Conservation (phyloP, 2,888 invertebrate genomes). For the Hecatera dysodea region DNA sequence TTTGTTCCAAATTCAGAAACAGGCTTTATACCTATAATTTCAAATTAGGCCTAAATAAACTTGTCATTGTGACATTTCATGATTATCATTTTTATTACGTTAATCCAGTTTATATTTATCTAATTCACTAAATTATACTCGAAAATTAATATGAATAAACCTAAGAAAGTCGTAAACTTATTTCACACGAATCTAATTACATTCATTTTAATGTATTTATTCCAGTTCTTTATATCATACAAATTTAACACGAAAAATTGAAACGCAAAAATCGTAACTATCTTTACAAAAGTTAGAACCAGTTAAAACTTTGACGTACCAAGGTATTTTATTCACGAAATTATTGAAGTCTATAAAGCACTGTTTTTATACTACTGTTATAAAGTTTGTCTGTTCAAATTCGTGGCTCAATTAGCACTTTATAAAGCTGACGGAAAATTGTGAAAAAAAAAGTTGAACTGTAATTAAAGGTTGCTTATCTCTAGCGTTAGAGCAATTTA, state of each 20-base stretch:
- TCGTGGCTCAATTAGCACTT: constrained; percentile 75
- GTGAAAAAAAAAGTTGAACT: constrained; percentile 65
- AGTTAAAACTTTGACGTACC: constrained; percentile 43
- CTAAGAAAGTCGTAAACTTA: constrained; percentile 13
- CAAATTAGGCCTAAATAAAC: not conserved
- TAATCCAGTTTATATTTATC: not conserved
- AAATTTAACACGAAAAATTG: too few relatives aligned
- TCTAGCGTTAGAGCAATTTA: constrained; percentile 80
- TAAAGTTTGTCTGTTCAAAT: constrained; percentile 53
- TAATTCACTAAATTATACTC: not conserved
- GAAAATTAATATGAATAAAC: not conserved
- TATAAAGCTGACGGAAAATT: constrained; percentile 74
- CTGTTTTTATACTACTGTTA: constrained; percentile 27
- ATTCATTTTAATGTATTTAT: constrained; percentile 40
- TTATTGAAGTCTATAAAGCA: constrained; percentile 54
- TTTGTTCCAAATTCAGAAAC: too few relatives aligned
- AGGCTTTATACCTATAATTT: not conserved
- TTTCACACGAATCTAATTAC: constrained; percentile 23
- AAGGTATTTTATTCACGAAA: constrained; percentile 50
- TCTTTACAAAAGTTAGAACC: constrained; percentile 57
- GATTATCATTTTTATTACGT: not conserved
- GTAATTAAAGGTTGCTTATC: constrained; percentile 83
- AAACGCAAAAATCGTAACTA: constrained; percentile 62
- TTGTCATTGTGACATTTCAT: not conserved
- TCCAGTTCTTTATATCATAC: constrained; percentile 25